Evolutionary conservation across 2,888 invertebrate genomes (phyloP).

Genomic region (Meloe dianella): DNA sequence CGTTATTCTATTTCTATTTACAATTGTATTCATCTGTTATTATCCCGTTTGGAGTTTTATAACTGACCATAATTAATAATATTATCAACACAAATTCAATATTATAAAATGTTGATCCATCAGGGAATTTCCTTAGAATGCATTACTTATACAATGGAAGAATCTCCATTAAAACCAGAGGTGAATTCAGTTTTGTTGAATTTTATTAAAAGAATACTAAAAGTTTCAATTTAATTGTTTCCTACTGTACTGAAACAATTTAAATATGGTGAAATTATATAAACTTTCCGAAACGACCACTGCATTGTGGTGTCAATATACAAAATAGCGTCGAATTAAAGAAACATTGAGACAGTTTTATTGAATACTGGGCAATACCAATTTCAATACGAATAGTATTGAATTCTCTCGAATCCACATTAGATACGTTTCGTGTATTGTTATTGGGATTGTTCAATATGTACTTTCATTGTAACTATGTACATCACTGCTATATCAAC

Average conservation of each 20-base stretch:
- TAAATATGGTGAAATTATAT: neutral
- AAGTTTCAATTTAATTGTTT: conserved; percentile 5
- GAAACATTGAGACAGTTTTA: conserved; percentile 40
- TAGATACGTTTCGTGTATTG: conserved; percentile 36
- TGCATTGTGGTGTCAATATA: conserved; percentile 12
- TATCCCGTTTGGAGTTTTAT: too few species aligned
- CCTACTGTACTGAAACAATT: neutral
- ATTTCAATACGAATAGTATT: conserved; percentile 34
- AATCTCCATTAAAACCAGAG: too few species aligned
- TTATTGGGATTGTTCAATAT: conserved; percentile 41
- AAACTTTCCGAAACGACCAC: neutral
- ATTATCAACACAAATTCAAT: too few species aligned
- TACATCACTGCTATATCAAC: conserved; percentile 26
- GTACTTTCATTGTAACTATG: conserved; percentile 37
- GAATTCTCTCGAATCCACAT: conserved; percentile 29
- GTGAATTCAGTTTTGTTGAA: too few species aligned
- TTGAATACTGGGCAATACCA: conserved; percentile 40
- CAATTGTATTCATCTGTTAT: too few species aligned
- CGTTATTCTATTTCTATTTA: too few species aligned
- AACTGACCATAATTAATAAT: too few species aligned
- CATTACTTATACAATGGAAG: too few species aligned
- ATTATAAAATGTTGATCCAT: too few species aligned
- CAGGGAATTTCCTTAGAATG: too few species aligned
- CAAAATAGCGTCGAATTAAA: conserved; percentile 33
- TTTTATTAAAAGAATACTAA: too few species aligned